Conservation (phyloP, 2,797 vertebrate genomes). For the Zenarchopterus dispar region DNA sequence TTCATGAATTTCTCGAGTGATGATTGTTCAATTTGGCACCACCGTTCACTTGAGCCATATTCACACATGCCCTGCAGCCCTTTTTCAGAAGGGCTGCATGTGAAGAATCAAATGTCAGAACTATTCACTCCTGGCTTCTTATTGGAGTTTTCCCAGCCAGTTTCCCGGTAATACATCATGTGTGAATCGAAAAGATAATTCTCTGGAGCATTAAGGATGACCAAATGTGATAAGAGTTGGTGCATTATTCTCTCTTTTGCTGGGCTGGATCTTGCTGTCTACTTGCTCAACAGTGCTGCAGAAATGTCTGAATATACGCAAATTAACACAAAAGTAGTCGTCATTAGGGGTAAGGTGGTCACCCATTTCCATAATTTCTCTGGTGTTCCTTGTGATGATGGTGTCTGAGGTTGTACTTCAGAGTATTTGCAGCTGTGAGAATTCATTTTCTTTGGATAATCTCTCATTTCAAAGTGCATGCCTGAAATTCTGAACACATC, state of each 20-base stretch:
- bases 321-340: too few relatives aligned
- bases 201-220: not conserved
- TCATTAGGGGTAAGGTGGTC: not conserved
- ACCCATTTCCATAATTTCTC: not conserved
- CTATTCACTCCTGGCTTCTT: not conserved
- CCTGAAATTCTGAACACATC: too few relatives aligned
- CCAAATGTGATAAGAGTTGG: not conserved
- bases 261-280: too few relatives aligned
- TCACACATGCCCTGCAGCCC: slow-evolving; percentile 7
- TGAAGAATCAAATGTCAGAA: slow-evolving; percentile 17
- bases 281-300: too few relatives aligned
- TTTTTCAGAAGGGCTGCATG: slow-evolving; percentile 6
- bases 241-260: not conserved
- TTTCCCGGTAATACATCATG: not conserved
- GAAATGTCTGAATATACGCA: too few relatives aligned
- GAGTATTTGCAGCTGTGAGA: not conserved
- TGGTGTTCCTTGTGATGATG: not conserved
- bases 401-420: too few relatives aligned
- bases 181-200: not conserved
- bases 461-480: too few relatives aligned
- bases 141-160: not conserved
- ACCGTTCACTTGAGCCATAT: not conserved
- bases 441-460: not conserved
- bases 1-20: not conserved
- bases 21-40: not conserved